Evolutionary conservation across 2,797 vertebrate genomes (phyloP), one percentile per base, ranked within the genome.

Genomic region (Iguana delicatissima): DNA sequence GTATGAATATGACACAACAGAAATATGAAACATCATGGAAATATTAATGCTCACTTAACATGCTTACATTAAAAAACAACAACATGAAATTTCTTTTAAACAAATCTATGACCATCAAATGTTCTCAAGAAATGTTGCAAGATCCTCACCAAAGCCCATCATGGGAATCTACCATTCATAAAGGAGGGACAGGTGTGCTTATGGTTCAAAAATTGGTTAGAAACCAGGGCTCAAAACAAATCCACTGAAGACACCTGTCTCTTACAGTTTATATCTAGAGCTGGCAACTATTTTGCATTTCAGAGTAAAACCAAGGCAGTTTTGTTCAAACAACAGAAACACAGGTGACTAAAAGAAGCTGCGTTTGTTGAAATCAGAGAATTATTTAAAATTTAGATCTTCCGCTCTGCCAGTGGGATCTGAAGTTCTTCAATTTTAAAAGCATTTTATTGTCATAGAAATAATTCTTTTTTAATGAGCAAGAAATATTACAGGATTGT

Each of bases 401-500:
- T 64, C 38, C 2, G 22, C 8, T 29, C 62, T 87, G 57, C 16
- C 76, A 13, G 10, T 32, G 12, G 35, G 35, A 32, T 62, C 46
- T 50, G 55, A 62, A 79, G 22, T 87, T 46, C 57, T 79, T 38
- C 7, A 0, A 18, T 86, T 86, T 26, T 76, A 24, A 62, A 76
- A 14, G 1, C 35, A 59, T 59, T 76, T 57, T n/a, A 57, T 26
- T n/a, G 35, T 13, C 0, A 13, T 6, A 76, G 26, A 29, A 20
- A 72, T 29, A 14, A 35, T 57, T 10, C 52, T 74, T 42, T 64
- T 69, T 57, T 14, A 16, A 76, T 29, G 52, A 76, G 32, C 50
- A 76, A 86, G n/a, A 24, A 86, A 86, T 57, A 86, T 76, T 86
- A 57, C 52, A 76, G 16, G 26, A 20, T 38, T 76, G 18, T 76